Conservation (phyloP, 2,888 invertebrate genomes). For the Apantesis nais region DNA sequence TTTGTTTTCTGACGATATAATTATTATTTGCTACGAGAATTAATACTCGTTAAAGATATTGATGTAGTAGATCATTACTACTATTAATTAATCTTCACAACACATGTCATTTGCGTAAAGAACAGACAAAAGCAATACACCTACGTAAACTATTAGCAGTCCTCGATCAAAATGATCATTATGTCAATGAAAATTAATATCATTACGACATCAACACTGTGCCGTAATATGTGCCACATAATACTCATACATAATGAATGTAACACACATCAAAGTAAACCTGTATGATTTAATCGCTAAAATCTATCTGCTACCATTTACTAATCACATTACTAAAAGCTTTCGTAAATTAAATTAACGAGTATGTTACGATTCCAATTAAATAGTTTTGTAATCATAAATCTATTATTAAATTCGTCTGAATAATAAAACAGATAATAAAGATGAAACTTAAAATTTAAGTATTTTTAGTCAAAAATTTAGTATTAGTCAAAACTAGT, state of each 20-base stretch:
- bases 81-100: background rate
- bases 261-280: constrained; percentile 23
- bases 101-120: background rate
- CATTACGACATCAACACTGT: background rate
- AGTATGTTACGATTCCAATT: background rate
- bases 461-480: no score
- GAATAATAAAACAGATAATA: background rate
- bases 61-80: background rate
- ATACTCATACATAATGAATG: constrained; percentile 13
- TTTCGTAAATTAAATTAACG: background rate
- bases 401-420: background rate
- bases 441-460: no score
- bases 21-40: background rate
- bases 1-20: no score
- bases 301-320: constrained; percentile 15
- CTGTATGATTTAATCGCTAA: constrained; percentile 16
- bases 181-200: background rate
- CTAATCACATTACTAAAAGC: constrained; percentile 3
- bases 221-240: background rate
- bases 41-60: background rate
- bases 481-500: no score
- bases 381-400: background rate
- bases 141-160: background rate
- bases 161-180: background rate
- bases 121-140: background rate